phyloP scores from a whole-genome alignment of 1,140 invertebrate genomes.

The Dinoponera quadriceps region DNA sequence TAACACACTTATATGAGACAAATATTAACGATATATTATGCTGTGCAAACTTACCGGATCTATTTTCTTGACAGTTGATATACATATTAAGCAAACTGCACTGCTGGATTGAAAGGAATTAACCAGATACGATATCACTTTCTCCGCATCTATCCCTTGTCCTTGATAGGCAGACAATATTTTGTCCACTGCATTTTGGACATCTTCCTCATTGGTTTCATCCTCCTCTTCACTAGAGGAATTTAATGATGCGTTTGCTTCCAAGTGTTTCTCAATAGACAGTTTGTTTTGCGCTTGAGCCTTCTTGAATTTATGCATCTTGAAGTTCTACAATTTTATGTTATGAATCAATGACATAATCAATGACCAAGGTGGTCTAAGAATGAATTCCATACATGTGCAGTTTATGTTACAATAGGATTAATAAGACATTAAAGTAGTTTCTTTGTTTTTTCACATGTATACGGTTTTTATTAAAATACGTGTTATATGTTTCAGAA shows the following conservation, averaged over 20 bases:
- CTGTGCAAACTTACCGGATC: conserved; percentile 88
- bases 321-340: conserved; percentile 29
- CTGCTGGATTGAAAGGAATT: conserved; percentile 92
- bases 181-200: conserved; percentile 78
- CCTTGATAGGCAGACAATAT: conserved; percentile 83
- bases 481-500: not conserved
- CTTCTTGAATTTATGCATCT: conserved; percentile 86
- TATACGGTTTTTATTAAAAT: not conserved
- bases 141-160: conserved; percentile 84
- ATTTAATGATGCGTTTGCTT: conserved; percentile 82
- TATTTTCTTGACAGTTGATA: conserved; percentile 93
- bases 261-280: conserved; percentile 87
- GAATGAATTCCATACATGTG: conserved; percentile 3
- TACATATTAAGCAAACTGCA: conserved; percentile 96
- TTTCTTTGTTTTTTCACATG: not conserved
- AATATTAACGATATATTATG: conserved; percentile 46
- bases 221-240: conserved; percentile 83
- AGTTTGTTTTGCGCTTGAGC: conserved; percentile 87
- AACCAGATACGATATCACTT: conserved; percentile 90
- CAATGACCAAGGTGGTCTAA: not conserved
- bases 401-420: not conserved
- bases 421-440: not conserved
- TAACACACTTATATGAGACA: conserved; percentile 12
- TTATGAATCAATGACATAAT: not conserved
- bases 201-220: conserved; percentile 74